A percentile compares a stretch with the other conserved stretches of the same genome.
These are phyloP conservation scores for Agelaius phoeniceus DNA, from an alignment of 2,113 vertebrate genomes.

Conservation along the genomic window DNA sequence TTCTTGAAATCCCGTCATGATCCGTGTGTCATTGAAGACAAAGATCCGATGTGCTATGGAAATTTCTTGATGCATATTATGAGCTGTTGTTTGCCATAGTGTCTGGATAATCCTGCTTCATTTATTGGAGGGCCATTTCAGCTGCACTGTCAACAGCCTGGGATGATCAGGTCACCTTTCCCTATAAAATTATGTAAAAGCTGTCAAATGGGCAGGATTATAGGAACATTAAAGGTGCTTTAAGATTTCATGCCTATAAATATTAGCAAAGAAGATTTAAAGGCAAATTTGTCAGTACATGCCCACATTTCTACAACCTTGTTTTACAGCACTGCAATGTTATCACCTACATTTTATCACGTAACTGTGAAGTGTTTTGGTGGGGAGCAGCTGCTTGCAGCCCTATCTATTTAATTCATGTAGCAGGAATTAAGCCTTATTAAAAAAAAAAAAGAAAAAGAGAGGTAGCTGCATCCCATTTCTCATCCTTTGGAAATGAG, in stretches of 20 bases:
- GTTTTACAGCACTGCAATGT: constrained; percentile 32
- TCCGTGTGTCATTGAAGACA: constrained; percentile 68
- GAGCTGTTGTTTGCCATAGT: constrained; percentile 78
- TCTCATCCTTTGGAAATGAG: constrained; percentile 43
- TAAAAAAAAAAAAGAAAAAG: constrained; percentile 30
- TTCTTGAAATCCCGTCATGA: constrained; percentile 63
- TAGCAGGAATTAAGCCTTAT: constrained; percentile 38
- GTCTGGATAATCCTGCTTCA: constrained; percentile 78
- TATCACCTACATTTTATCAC: constrained; percentile 52
- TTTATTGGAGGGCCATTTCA: constrained; percentile 78
- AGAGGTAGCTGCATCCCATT: neutral
- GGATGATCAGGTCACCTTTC: constrained; percentile 83
- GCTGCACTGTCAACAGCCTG: constrained; percentile 75
- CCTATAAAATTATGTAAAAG: constrained; percentile 86
- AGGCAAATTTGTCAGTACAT: constrained; percentile 61
- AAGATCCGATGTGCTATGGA: constrained; percentile 68
- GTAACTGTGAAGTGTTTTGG: constrained; percentile 35
- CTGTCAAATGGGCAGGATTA: constrained; percentile 86
- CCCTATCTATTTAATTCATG: constrained; percentile 45
- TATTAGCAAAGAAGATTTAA: constrained; percentile 70
- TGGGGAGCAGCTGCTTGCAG: constrained; percentile 52
- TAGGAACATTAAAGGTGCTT: constrained; percentile 69
- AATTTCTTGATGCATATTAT: constrained; percentile 75
- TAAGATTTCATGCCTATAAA: constrained; percentile 72
- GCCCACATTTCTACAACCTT: constrained; percentile 26